A percentile compares a stretch with the other conserved stretches of the same genome.
phyloP scores from a whole-genome alignment of 2,113 vertebrate species.

The Meleagris gallopavo region DNA sequence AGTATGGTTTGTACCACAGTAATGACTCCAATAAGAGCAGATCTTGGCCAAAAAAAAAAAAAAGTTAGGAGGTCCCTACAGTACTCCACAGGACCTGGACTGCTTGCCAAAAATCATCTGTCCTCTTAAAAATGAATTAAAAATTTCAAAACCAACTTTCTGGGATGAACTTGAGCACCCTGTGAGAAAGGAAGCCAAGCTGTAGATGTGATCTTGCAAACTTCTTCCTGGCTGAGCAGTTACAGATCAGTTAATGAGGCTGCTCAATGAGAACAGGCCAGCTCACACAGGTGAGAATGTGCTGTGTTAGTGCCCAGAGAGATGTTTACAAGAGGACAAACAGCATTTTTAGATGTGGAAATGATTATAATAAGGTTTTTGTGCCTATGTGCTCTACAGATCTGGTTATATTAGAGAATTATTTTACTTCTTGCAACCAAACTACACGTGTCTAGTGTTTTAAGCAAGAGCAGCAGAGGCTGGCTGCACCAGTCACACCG shows the following conservation, averaged over 20 bases:
- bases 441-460: background rate
- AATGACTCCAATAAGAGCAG: rapidly evolving
- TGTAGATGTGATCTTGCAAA: background rate
- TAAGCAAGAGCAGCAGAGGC: background rate
- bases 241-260: background rate
- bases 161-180: background rate
- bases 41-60: background rate
- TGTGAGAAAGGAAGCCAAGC: background rate
- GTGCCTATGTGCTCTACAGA: background rate
- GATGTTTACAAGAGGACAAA: background rate
- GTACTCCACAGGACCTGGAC: background rate
- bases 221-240: background rate
- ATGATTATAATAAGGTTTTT: background rate
- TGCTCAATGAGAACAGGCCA: background rate
- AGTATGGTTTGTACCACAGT: background rate
- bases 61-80: background rate
- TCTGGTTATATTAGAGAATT: background rate
- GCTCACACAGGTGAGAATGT: background rate
- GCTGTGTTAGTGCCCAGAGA: background rate
- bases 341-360: background rate
- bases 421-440: background rate
- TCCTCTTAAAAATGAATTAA: background rate
- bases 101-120: background rate
- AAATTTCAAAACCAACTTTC: background rate
- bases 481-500: background rate